Conservation (phyloP, 2,797 vertebrate species). For the Oryzias sinensis region DNA sequence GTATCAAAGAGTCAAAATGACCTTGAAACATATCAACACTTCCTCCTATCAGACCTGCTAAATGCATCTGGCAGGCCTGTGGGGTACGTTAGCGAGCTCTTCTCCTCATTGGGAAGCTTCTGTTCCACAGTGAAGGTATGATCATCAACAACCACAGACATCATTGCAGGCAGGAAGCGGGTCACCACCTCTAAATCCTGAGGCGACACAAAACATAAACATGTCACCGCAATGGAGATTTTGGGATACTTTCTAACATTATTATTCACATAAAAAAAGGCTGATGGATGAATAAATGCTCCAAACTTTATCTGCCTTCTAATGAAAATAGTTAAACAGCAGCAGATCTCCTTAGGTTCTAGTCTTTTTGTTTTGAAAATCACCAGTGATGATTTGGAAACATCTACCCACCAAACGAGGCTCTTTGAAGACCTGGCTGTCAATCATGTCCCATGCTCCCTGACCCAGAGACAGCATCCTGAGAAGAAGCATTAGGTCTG, state of each 20-base stretch:
- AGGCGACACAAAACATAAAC: neutral
- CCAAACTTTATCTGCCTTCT: no score
- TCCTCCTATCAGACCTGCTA: conserved; percentile 71
- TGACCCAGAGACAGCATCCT: conserved; percentile 94
- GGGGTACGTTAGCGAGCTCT: conserved; percentile 84
- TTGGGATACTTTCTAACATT: no score
- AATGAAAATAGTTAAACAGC: no score
- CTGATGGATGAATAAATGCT: no score
- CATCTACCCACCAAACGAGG: conserved; percentile 86
- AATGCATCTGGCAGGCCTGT: conserved; percentile 86
- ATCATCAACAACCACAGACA: conserved; percentile 96
- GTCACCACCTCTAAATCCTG: conserved; percentile 93
- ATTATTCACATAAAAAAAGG: no score
- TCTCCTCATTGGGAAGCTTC: conserved; percentile 92
- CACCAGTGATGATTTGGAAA: neutral
- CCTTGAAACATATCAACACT: no score
- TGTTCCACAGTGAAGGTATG: conserved; percentile 91
- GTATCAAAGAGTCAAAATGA: no score
- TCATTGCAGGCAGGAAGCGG: conserved; percentile 90
- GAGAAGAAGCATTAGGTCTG: conserved; percentile 89
- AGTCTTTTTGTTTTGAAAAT: no score
- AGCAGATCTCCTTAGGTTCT: no score
- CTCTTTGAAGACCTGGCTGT: conserved; percentile 98
- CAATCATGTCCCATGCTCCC: conserved; percentile 98
- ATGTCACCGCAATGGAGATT: neutral